Base-by-base conservation (phyloP, 2,888 invertebrate species). In the Oxytorus armatus region DNA sequence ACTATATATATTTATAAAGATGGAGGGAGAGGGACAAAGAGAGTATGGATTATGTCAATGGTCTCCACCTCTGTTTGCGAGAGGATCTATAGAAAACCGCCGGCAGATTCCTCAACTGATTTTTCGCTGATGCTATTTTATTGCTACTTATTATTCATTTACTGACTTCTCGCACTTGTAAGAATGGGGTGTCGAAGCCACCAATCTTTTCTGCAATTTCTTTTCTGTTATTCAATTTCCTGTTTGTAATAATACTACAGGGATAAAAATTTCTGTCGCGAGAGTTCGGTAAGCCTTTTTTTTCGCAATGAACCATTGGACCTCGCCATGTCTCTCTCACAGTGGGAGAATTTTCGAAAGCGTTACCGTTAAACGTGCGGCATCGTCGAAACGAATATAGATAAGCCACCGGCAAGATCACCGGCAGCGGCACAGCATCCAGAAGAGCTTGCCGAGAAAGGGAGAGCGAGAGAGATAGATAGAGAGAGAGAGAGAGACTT, bases 361-460 rank as follows among this genome's bases (percentile, higher is more conserved):
- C 59, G 57, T 75, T 70, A 75, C 75, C 75, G 79, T 70, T 79
- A 79, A 72, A 18, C 59, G 11, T 36, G 39, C 49, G 59, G 61
- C 72, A 66, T 16, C 39, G 73, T 77, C 80, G 33, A 77, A 80
- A 77, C 76, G 77, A 73, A 73, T 77, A 47, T 63, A 69, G 80
- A 77, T 72, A 77, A 80, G 77, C 61, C 44, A 49, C 25, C 29
- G 16, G 36, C 36, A 16, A 42, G 55, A 47, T 47, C 36, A 23
- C 47, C 51, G 33, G 42, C 29, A 18, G 44, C 11, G 57, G 39
- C 55, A 42, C 68, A 51, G 57, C 59, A 72, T 68, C 39, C 29
- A 53, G 59, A 36, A 42, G 61, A 72, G 66, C 44, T 66, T 69
- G 39, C 29, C 44, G 42, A 69, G 49, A 18, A 39, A 51, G 39